These are phyloP conservation scores for Hirtodrosophila confusa DNA, from an alignment of 2,888 invertebrate species.

Conservation along the genomic window DNA sequence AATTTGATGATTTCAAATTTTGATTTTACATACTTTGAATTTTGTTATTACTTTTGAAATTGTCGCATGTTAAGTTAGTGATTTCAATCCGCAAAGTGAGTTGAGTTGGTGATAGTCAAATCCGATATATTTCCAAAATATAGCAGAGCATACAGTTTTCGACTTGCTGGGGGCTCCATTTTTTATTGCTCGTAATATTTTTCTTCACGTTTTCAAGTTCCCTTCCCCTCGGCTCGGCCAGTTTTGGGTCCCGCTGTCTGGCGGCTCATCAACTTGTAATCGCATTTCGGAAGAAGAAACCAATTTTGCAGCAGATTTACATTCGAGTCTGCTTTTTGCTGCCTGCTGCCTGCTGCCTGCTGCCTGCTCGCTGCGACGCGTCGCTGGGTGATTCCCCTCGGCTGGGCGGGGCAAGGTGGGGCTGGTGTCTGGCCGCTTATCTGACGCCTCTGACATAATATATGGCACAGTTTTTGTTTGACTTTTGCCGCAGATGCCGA, in stretches of 20 bases:
- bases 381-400: slow-evolving; percentile 23
- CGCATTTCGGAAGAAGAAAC: slow-evolving; percentile 66
- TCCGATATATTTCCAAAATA: neutral
- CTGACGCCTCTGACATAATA: slow-evolving; percentile 80
- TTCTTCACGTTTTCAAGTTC: neutral
- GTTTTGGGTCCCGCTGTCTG: slow-evolving; percentile 39
- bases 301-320: slow-evolving; percentile 73
- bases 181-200: slow-evolving; percentile 1
- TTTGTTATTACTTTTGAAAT: no score
- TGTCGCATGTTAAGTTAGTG: no score
- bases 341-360: neutral
- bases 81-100: no score
- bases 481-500: slow-evolving; percentile 60
- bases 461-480: slow-evolving; percentile 72
- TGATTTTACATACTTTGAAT: no score
- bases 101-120: no score
- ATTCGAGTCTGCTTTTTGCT: slow-evolving; percentile 54
- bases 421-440: slow-evolving; percentile 62
- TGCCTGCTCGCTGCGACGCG: slow-evolving; percentile 1
- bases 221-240: slow-evolving; percentile 26
- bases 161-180: neutral
- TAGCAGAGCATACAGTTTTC: slow-evolving; percentile 6
- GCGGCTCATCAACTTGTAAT: slow-evolving; percentile 74
- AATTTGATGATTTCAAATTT: no score
- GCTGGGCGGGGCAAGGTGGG: neutral